A percentile compares a stretch with the other conserved stretches of the same genome.
These are phyloP conservation scores for Arothron firmamentum DNA, from an alignment of 2,113 vertebrate species.

Conservation along the genomic window DNA sequence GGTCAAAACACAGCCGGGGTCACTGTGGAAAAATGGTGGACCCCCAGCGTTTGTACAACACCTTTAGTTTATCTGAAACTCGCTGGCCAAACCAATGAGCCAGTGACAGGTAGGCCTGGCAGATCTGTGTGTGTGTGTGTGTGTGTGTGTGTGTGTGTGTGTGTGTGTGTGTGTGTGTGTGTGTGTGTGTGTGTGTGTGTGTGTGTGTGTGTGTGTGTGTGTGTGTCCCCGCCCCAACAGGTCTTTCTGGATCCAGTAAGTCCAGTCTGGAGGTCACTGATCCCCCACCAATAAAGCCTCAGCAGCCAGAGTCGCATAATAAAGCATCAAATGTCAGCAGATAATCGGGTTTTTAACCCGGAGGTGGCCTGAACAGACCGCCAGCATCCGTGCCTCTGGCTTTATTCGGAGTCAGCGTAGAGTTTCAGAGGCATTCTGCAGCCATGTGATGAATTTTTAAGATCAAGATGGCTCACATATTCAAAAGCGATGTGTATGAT, in stretches of 20 bases:
- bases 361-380: slow-evolving; percentile 1
- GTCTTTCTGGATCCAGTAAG: slow-evolving; percentile 48
- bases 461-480: too few relatives aligned
- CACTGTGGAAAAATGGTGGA: slow-evolving; percentile 17
- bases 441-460: too few relatives aligned
- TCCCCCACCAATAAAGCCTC: slow-evolving; percentile 37
- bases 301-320: slow-evolving; percentile 40
- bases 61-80: slow-evolving; percentile 2
- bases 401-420: too few relatives aligned
- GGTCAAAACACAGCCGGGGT: slow-evolving; percentile 43
- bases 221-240: slow-evolving; percentile 12
- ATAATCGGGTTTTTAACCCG: slow-evolving; percentile 23
- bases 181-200: slow-evolving; percentile 7
- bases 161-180: slow-evolving; percentile 8
- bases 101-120: too few relatives aligned
- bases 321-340: slow-evolving; percentile 24
- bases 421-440: too few relatives aligned
- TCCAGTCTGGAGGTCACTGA: slow-evolving; percentile 51
- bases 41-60: slow-evolving; percentile 23
- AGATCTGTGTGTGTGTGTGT: not conserved
- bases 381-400: too few relatives aligned
- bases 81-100: too few relatives aligned
- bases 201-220: slow-evolving; percentile 8
- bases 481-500: too few relatives aligned
- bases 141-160: slow-evolving; percentile 2